Evolutionary conservation across 2,797 vertebrate species (phyloP), one percentile per base, ranked within the genome.

Genomic region (Enteromius fasciolatus): DNA sequence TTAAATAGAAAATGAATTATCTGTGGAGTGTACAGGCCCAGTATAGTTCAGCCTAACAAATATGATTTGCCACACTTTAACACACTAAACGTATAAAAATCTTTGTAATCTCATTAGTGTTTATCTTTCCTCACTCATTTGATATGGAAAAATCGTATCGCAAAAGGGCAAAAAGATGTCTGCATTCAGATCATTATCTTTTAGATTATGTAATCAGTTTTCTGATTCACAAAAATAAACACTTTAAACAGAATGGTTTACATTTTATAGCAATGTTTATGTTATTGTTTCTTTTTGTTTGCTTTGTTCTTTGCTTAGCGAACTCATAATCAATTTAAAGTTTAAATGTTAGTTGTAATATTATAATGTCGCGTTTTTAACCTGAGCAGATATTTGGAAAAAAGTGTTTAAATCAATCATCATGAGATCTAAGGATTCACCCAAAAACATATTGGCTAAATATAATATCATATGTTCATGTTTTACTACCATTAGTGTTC

Each of bases 91-190:
- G n/a, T 39, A 82, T 68, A 76, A 46, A 57, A 76, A 57, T 69
- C 18, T 46, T 48, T 69, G 70, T 82, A 75, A 82, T 76, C 63
- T 41, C 25, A 76, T 82, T 68, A 82, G 17, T 68, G 48, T 68
- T 82, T 76, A 76, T 82, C 81, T 76, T 46, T 68, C 4, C 59
- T 57, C 48, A 17, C 48, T 81, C 23, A 69, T 82, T 48, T 59
- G 64, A 76, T 33, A 57, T 68, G 73, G 48, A 46, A 57, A 68
- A 76, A 76, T 68, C 3, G 46, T 76, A 57, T 39, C 18, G 61
- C 59, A 82, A 36, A 80, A 81, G 57, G 79, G 68, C 41, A 50
- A 57, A 81, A 82, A 72, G 74, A 80, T 81, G 44, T 28, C 33
- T n/a, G 7, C 46, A 17, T 67, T 67, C 10, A 67, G 72, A 74